A percentile compares a stretch with the other conserved stretches of the same genome.
Conservation (phyloP, 1,140 invertebrate genomes). For the Nasonia giraulti region DNA sequence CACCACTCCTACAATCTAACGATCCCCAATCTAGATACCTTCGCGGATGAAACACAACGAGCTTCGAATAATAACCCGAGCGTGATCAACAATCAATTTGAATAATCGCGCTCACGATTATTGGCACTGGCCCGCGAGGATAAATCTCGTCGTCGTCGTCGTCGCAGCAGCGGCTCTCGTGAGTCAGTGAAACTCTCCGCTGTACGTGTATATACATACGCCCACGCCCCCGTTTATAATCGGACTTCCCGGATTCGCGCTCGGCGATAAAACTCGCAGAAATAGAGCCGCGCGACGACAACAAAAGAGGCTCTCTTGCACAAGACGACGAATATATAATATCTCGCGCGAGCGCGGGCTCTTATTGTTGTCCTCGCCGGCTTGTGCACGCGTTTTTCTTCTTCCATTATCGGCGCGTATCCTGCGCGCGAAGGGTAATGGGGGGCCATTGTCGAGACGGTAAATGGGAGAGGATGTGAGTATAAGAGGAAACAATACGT, state of each 20-base stretch:
- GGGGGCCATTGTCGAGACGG: background rate
- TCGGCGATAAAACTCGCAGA: conserved; percentile 1
- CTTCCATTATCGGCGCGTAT: background rate
- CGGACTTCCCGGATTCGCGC: conserved; percentile 30
- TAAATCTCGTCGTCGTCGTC: background rate
- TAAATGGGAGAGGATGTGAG: background rate
- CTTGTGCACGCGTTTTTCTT: background rate
- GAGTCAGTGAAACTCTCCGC: background rate
- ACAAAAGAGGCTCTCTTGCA: background rate
- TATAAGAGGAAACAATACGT: background rate
- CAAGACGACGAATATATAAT: background rate
- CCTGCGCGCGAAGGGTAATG: background rate
- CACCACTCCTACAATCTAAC: background rate
- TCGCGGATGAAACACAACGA: background rate
- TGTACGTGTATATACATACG: background rate
- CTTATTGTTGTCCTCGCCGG: background rate
- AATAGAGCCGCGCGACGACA: conserved; percentile 12
- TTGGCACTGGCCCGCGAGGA: background rate
- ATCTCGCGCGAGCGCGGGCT: background rate
- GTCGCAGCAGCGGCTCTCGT: background rate
- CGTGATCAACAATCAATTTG: background rate
- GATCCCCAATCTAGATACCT: background rate
- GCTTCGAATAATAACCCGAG: background rate
- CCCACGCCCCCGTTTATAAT: conserved; percentile 17
- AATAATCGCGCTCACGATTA: background rate